Base-by-base conservation (phyloP, 2,888 invertebrate species). In the Adineta ricciae region DNA sequence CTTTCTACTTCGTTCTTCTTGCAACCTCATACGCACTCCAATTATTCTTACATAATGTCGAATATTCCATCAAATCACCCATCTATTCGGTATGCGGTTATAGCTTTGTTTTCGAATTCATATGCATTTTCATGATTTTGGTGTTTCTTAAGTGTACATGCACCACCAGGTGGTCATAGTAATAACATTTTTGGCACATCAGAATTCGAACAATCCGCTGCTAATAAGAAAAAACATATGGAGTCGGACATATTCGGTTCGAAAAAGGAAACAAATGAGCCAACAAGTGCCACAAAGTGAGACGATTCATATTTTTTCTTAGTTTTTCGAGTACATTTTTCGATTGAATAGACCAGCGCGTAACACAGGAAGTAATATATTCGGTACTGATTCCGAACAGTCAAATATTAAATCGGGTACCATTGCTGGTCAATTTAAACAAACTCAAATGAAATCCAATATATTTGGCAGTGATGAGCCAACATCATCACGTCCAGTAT, bases 151-250 rank as follows among this genome's bases (percentile, higher is more conserved):
- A 78, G 41, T 41, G 41, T 41, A 9, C 78, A 78, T 78, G 41
- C 78, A n/a, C 41, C 78, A 78, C 38, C 78, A 8, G 78, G 78
- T 78, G 78, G 78, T 78, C 38, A 41, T n/a, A 78, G 41, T 41
- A 41, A 78, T 41, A 78, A 78, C 41, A 78, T 78, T 21, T 78
- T 78, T n/a, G 19, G 41, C 41, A 78, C 38, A 64, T 64, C 64
- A 2, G 64, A 64, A 64, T 11, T 9, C 16, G 64, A 64, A 64
- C 64, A 64, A 32, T 9, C 32, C 2, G 27, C 27, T 32, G 32
- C 27, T 32, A 64, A 64, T 64, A 64, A 64, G 32, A 64, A 64
- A n/a, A 64, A 64, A 8, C 27, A 64, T 27, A 27, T 64, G 64
- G 32, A 11, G 4, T 64, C 64, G 27, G 32, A 64, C 32, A 64